Base-by-base conservation (phyloP, 2,113 vertebrate genomes). In the Silurus meridionalis region DNA sequence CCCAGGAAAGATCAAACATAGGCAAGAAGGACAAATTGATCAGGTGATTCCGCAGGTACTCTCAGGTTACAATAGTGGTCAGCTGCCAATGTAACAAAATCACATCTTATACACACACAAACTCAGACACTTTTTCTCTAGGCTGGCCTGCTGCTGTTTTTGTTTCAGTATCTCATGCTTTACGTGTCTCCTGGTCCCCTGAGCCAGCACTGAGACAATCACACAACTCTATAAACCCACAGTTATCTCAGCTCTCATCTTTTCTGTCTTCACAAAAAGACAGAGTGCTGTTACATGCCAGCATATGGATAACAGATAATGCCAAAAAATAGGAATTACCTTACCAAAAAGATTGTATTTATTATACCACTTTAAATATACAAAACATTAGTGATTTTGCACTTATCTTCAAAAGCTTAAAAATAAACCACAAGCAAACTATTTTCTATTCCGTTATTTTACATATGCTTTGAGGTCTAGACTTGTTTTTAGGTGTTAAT, bases 11-110 rank as follows among this genome's bases (percentile, higher is more conserved):
- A 78, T 85, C 64, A 84, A 50, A 84, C 55, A 64, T 28, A 19
- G 85, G 52, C n/a, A 13, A 75, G 64, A 81, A 28, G 57, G 75
- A 52, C 71, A 83, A 81, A 72, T 57, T 80, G 25, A 67, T 81
- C 64, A 82, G 80, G 6, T 71, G 82, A 82, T 25, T 71, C 55
- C 23, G 53, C 53, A 58, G 15, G 77, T 55, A 28, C 61, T 82
- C 55, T 88, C 67, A 67, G 78, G 85, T 90, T 86, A 80, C 88
- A 79, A 61, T 64, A 48, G 72, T 66, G 17, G 85, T 83, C 84
- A 67, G 82, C 64, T 60, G 69, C 82, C 57, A 50, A 17, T 71
- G 88, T 63, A 84, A 87, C 85, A 84, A 13, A 28, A 48, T 21
- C 53, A 80, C 37, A 58, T 52, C 63, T 71, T 48, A 84, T 77